Percentiles rank a stretch among this genome's conserved stretches.
phyloP scores from a whole-genome alignment of 2,888 invertebrate species.

The Rhagophthalmus giganteus region DNA sequence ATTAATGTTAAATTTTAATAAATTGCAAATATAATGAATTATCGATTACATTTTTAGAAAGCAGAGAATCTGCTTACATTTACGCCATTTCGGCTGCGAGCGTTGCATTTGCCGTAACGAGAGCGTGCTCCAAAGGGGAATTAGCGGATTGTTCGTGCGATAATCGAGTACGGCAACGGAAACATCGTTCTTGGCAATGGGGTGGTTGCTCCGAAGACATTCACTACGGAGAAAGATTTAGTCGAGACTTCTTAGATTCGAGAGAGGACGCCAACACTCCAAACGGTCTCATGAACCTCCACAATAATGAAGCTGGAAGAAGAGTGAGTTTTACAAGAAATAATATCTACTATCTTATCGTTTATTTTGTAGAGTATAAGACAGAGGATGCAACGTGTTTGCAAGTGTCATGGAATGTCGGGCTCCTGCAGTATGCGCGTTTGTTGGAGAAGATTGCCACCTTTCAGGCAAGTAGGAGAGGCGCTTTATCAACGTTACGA shows the following conservation, averaged over 20 bases:
- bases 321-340: constrained; percentile 69
- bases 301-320: constrained; percentile 91
- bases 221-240: constrained; percentile 81
- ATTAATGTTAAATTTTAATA: no score
- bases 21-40: background rate
- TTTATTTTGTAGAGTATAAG: constrained; percentile 63
- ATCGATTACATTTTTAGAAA: constrained; percentile 63
- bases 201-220: constrained; percentile 93
- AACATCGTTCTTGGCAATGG: constrained; percentile 85
- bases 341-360: no score
- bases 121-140: constrained; percentile 84
- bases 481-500: constrained; percentile 80
- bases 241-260: constrained; percentile 83
- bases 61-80: constrained; percentile 86
- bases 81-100: constrained; percentile 88
- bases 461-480: constrained; percentile 76
- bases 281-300: constrained; percentile 83
- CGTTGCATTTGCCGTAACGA: constrained; percentile 84
- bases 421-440: constrained; percentile 89
- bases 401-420: constrained; percentile 94
- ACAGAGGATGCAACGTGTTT: constrained; percentile 81
- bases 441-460: constrained; percentile 84
- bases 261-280: constrained; percentile 74
- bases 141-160: constrained; percentile 89
- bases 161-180: constrained; percentile 69